Evolutionary conservation across 2,113 vertebrate species (phyloP).

Genomic region (Amblyopsis rosae): DNA sequence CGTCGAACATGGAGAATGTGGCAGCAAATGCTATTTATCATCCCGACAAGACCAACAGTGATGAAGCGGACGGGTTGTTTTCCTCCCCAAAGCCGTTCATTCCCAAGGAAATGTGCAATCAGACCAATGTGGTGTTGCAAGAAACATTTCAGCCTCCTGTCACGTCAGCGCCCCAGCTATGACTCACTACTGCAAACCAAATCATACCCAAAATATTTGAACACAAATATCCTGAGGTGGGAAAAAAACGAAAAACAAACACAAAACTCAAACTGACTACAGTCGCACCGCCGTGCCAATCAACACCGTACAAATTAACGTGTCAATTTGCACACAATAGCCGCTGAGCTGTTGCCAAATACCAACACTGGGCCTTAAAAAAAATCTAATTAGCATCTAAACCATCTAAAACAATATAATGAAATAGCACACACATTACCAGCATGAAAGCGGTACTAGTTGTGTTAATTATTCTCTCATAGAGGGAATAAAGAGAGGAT

Average conservation of each 20-base stretch:
- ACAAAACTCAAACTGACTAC: background rate
- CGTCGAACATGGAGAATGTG: conserved; percentile 34
- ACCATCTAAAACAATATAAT: conserved; percentile 54
- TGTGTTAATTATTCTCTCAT: conserved; percentile 58
- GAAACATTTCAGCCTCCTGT: conserved; percentile 39
- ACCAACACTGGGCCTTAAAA: conserved; percentile 37
- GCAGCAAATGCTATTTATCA: conserved; percentile 57
- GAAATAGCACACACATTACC: conserved; percentile 29
- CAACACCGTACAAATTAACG: background rate
- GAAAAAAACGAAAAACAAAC: background rate
- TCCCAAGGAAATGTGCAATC: conserved; percentile 66
- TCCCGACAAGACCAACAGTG: conserved; percentile 59
- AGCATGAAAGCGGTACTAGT: conserved; percentile 52
- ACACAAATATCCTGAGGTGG: background rate
- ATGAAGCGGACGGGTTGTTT: conserved; percentile 68
- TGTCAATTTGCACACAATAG: background rate
- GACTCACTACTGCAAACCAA: conserved; percentile 41
- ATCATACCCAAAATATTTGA: background rate
- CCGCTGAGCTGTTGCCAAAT: conserved; percentile 29
- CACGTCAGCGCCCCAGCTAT: conserved; percentile 32
- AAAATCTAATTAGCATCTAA: conserved; percentile 44
- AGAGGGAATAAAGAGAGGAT: conserved; percentile 48
- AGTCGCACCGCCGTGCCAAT: background rate
- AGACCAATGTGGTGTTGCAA: conserved; percentile 52
- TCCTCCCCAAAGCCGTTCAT: conserved; percentile 60